phyloP scores from a whole-genome alignment of 2,797 vertebrate species.

The Australoheros facetus region DNA sequence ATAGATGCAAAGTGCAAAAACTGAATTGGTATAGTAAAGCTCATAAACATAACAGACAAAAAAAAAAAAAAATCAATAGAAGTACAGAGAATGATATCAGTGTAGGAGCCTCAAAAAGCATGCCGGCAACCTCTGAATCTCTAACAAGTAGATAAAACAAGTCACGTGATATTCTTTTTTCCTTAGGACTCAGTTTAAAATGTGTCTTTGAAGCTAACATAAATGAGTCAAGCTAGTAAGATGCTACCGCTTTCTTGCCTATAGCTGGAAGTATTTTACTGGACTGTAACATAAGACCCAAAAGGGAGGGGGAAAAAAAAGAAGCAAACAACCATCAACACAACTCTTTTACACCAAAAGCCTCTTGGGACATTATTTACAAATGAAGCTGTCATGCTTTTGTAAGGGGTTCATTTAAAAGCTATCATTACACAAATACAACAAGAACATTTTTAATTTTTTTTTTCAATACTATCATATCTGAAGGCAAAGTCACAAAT shows the following conservation, averaged over 20 bases:
- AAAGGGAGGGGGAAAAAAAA: slow-evolving; percentile 56
- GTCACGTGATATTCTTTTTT: slow-evolving; percentile 83
- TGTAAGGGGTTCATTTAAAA: slow-evolving; percentile 92
- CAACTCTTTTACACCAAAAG: slow-evolving; percentile 97
- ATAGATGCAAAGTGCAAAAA: slow-evolving; percentile 98
- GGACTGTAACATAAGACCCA: slow-evolving; percentile 84
- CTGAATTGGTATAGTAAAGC: slow-evolving; percentile 91
- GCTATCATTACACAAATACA: slow-evolving; percentile 97
- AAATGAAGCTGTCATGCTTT: slow-evolving; percentile 98
- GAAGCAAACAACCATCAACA: slow-evolving; percentile 95
- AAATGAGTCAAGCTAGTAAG: slow-evolving; percentile 93
- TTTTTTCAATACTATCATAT: slow-evolving; percentile 81
- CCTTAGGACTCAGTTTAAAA: slow-evolving; percentile 83
- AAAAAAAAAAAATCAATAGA: slow-evolving; percentile 56
- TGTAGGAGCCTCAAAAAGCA: slow-evolving; percentile 93
- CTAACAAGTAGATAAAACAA: slow-evolving; percentile 97
- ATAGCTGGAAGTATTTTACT: slow-evolving; percentile 93
- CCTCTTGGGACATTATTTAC: slow-evolving; percentile 97
- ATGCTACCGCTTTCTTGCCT: slow-evolving; percentile 93
- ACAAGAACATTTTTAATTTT: slow-evolving; percentile 84
- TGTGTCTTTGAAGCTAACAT: slow-evolving; percentile 92
- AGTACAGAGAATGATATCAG: slow-evolving; percentile 84
- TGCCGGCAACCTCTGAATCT: slow-evolving; percentile 92
- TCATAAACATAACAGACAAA: slow-evolving; percentile 82
- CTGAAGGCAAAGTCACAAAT: slow-evolving; percentile 92